Evolutionary conservation across 2,797 vertebrate genomes (phyloP), one percentile per base, ranked within the genome.

Genomic region (Loriculus beryllinus): DNA sequence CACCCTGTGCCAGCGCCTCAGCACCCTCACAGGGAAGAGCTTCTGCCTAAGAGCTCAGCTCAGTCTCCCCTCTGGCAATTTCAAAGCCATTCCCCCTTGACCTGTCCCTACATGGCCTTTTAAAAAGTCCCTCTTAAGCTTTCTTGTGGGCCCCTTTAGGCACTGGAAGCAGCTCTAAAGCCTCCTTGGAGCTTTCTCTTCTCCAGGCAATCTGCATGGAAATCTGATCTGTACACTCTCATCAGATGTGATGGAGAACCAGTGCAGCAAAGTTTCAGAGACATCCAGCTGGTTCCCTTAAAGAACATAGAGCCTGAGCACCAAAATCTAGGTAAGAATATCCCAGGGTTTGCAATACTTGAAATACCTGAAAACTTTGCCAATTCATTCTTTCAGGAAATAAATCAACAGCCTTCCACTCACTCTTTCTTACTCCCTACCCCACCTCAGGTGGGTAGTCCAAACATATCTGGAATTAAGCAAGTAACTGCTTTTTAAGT

Each of bases 281-380:
- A 62, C 52, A 77, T 47, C 39, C 60, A 68, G 6, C 10, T 31
- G n/a, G 13, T 71, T 91, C 57, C 16, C 12, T 80, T 65, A 43
- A 71, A 81, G 22, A 15, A 19, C 49, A 26, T 3, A 57, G 17
- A 49, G 7, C 40, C 21, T 40, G 60, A 82, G 85, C 63, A 31
- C 4, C 43, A 90, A 80, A 57, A 64, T 57, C 70, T 37, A 81
- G 52, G 57, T 54, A 81, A 83, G 37, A 72, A 15, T 68, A 63
- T 81, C 22, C 16, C 20, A 26, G 23, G 3, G 14, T 75, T 35
- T 81, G 45, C n/a, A 89, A 62, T 54, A 91, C 21, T 35, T 87
- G 23, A 91, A 85, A 95, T 87, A 93, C 17, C 35, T 89, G 33
- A 83, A 78, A 87, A 69, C 19, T 47, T 87, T 75, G n/a, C n/a